These are phyloP conservation scores for Hypselothyrea guttata DNA, from an alignment of 2,888 invertebrate species.

Conservation along the genomic window DNA sequence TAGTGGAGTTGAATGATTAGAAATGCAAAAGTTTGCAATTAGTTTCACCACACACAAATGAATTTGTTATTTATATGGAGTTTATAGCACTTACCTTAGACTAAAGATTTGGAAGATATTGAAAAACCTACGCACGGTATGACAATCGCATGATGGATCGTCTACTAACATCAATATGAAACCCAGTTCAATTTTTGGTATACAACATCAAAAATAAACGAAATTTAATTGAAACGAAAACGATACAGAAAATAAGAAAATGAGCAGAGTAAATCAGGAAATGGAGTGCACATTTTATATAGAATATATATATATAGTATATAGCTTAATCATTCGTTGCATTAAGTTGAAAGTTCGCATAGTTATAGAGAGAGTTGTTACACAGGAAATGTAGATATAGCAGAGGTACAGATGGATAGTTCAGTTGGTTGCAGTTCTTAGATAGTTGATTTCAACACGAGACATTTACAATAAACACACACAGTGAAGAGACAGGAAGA, in stretches of 20 bases:
- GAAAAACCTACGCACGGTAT: constrained; percentile 51
- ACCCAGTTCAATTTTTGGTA: constrained; percentile 48
- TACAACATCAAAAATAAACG: constrained; percentile 41
- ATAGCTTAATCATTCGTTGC: constrained; percentile 39
- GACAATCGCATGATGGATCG: constrained; percentile 27
- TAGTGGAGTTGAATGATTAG: constrained; percentile 37
- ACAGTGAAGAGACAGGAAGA: constrained; percentile 5
- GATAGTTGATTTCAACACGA: constrained; percentile 42
- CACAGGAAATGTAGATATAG: constrained; percentile 44
- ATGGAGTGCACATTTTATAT: constrained; percentile 65
- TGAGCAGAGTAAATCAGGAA: constrained; percentile 40
- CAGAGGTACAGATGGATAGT: constrained; percentile 13
- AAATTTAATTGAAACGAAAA: constrained; percentile 15
- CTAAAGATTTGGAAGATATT: constrained; percentile 38
- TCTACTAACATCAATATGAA: constrained; percentile 57
- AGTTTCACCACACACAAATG: constrained; percentile 46
- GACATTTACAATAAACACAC: constrained; percentile 33
- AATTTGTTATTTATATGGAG: constrained; percentile 34
- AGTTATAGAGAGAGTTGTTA: constrained; percentile 22
- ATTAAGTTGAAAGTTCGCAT: constrained; percentile 21
- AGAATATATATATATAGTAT: constrained; percentile 3
- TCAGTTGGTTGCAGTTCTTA: constrained; percentile 31
- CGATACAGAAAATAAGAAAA: constrained; percentile 19
- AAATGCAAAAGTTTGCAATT: constrained; percentile 53
- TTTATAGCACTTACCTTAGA: constrained; percentile 64